phyloP scores from a whole-genome alignment of 2,888 invertebrate genomes.

The Ramazzottius varieornatus region DNA sequence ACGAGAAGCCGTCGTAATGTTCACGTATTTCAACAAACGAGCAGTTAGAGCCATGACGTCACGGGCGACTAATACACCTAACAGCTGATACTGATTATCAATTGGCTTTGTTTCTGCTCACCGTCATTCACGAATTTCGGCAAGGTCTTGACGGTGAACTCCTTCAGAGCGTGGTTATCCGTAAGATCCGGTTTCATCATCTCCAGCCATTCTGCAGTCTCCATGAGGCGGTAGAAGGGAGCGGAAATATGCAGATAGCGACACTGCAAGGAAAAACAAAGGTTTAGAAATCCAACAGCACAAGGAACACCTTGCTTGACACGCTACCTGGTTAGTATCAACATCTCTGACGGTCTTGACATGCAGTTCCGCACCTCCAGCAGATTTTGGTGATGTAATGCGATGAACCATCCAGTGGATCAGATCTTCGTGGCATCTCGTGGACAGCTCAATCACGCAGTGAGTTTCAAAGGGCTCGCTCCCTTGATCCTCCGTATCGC shows the following conservation, averaged over 20 bases:
- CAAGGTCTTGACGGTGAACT: background rate
- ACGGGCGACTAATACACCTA: no score
- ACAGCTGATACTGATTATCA: no score
- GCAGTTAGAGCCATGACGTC: no score
- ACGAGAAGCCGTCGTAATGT: no score
- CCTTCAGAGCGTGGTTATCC: background rate
- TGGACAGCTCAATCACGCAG: background rate
- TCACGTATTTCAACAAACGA: no score
- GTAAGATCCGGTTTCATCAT: background rate
- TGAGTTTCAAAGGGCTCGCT: background rate
- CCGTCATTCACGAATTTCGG: background rate
- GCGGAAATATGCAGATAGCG: background rate
- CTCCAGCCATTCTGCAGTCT: background rate
- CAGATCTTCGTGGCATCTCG: background rate
- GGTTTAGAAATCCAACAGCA: no score
- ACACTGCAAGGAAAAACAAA: no score
- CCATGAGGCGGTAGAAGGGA: background rate
- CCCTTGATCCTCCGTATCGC: no score
- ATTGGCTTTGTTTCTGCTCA: no score
- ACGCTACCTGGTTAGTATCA: background rate
- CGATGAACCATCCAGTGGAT: background rate
- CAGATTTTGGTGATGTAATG: background rate
- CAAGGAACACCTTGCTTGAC: no score
- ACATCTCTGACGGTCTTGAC: background rate
- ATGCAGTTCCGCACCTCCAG: background rate